A percentile compares a stretch with the other conserved stretches of the same genome.
Conservation (phyloP, 2,888 invertebrate genomes). For the Heliconius aoede region DNA sequence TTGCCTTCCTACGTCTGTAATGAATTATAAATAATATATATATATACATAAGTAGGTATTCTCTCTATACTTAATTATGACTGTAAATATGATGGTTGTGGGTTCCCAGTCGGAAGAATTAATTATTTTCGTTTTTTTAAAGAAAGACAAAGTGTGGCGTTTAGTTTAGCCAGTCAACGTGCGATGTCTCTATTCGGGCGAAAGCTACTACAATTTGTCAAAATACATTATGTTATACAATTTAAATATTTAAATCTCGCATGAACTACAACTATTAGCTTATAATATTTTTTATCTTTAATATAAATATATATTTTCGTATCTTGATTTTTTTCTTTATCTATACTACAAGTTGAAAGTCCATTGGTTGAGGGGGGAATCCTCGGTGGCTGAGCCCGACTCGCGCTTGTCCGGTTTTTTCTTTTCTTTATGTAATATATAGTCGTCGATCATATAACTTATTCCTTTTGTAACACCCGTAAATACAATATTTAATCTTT, state of each 20-base stretch:
- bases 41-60: not conserved
- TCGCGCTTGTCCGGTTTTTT: too few species aligned
- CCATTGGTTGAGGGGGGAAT: too few species aligned
- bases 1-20: conserved; percentile 13
- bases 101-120: not conserved
- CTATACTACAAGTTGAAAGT: too few species aligned
- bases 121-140: not conserved
- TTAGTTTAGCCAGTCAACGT: not conserved
- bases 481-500: not conserved
- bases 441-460: not conserved
- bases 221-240: too few species aligned
- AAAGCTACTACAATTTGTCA: too few species aligned
- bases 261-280: too few species aligned
- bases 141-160: not conserved
- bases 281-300: too few species aligned
- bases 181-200: not conserved
- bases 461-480: not conserved
- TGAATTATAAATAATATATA: conserved; percentile 10
- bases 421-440: not conserved
- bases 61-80: not conserved
- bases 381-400: too few species aligned
- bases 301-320: too few species aligned
- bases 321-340: too few species aligned
- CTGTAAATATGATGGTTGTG: not conserved
- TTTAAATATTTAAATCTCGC: too few species aligned